phyloP scores from a whole-genome alignment of 2,888 invertebrate genomes.

The Hetaerina titia region DNA sequence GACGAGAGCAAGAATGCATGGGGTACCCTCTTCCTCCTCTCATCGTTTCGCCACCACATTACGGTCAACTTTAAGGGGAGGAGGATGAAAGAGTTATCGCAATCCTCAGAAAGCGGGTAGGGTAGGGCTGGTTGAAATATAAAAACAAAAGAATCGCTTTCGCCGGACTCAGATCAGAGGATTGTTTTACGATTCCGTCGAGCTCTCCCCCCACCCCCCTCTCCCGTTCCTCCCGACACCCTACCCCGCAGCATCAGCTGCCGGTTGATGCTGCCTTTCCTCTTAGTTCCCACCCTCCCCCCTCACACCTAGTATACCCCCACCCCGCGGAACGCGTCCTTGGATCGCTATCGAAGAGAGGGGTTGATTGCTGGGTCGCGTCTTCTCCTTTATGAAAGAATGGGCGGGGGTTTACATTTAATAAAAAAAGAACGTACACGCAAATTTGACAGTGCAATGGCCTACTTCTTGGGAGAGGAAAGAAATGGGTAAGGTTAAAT shows the following conservation, averaged over 20 bases:
- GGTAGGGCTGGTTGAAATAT: neutral
- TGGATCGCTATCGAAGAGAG: conserved; percentile 7
- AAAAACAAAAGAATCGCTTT: conserved; percentile 25
- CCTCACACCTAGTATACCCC: no score
- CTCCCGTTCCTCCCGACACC: neutral
- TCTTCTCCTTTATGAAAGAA: neutral
- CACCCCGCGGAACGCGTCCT: neutral
- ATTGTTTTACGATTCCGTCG: conserved; percentile 14
- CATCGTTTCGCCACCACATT: neutral
- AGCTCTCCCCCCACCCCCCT: neutral
- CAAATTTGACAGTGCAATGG: neutral
- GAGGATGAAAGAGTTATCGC: neutral
- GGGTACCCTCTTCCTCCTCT: neutral
- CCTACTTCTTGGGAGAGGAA: neutral
- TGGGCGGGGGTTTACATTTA: neutral
- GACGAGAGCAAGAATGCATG: no score
- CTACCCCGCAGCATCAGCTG: no score
- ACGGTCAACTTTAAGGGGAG: neutral
- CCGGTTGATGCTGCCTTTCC: neutral
- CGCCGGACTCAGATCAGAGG: neutral
- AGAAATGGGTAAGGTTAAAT: neutral
- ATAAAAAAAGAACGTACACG: neutral
- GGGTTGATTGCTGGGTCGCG: neutral
- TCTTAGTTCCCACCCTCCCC: neutral
- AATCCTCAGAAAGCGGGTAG: neutral